phyloP scores from a whole-genome alignment of 2,113 vertebrate genomes.

The Mirza zaza region DNA sequence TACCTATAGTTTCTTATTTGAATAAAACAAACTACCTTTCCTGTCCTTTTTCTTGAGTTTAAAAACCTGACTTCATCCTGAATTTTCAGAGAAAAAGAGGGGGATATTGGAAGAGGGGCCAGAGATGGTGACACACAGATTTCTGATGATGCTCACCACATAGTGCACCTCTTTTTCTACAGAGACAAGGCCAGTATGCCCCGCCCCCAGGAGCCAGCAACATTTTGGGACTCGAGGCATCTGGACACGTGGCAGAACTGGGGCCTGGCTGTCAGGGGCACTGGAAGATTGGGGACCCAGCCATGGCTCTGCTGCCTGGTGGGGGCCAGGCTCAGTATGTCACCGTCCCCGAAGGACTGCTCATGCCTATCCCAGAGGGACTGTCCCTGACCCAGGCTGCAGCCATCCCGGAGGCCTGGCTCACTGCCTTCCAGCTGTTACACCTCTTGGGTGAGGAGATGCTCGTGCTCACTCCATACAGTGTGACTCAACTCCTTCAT shows the following conservation, averaged over 20 bases:
- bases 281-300: slow-evolving; percentile 84
- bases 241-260: slow-evolving; percentile 83
- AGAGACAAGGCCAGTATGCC: slow-evolving; percentile 90
- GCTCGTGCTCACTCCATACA: background rate
- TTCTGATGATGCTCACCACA: background rate
- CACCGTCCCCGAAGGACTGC: slow-evolving; percentile 84
- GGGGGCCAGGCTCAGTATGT: slow-evolving; percentile 92
- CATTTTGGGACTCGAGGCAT: slow-evolving; percentile 91
- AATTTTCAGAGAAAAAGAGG: background rate
- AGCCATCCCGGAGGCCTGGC: slow-evolving; percentile 91
- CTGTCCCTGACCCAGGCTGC: slow-evolving; percentile 87
- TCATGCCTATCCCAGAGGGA: slow-evolving; percentile 86
- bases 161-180: slow-evolving; percentile 3
- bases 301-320: slow-evolving; percentile 90
- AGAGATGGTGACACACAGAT: background rate
- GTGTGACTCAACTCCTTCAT: background rate
- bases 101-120: background rate
- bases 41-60: background rate
- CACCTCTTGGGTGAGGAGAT: slow-evolving; percentile 85
- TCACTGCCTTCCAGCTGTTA: slow-evolving; percentile 91
- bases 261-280: slow-evolving; percentile 81
- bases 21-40: background rate
- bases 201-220: slow-evolving; percentile 88
- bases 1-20: background rate
- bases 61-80: background rate